Evolutionary conservation across 2,797 vertebrate genomes (phyloP), one percentile per base, ranked within the genome.

Genomic region (Halcyon chelicuti): DNA sequence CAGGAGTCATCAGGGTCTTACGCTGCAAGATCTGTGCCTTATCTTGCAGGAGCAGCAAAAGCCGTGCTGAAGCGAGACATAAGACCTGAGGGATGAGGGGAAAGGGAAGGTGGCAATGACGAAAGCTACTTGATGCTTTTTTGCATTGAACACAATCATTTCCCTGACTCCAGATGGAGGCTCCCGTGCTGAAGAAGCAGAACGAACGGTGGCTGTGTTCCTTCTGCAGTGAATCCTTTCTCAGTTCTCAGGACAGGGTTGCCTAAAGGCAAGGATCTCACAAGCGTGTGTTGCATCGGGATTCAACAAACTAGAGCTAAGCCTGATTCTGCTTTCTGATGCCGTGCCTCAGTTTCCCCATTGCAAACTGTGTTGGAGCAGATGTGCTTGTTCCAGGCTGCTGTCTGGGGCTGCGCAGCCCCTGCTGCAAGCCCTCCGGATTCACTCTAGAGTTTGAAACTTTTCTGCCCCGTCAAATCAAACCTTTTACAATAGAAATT

Each of bases 1-100:
- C 52, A 37, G 66, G 42, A 90, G 37, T 54, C 6, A 1, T 26
- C 7, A 2, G 37, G 22, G 28, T 51, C 65, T 91, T 1, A 2
- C 82, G 51, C 62, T 80, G 84, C 74, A 71, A 82, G 68, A 44
- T 88, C 74, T 89, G 21, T n/a, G 93, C 68, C 61, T 85, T 91
- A 23, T 80, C 61, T 74, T 85, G 71, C 57, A 76, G 67, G 40
- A 85, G 60, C 57, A 82, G 72, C 74, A 82, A 74, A 93, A 94
- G 49, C 26, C 1, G 0, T 23, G 33, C 63, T 73, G 71, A 88
- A 75, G 42, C 18, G 39, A 90, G 35, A 40, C 2, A 3, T 65
- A 61, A 80, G 46, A 49, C 52, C 28, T 2, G 4, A 13, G 57
- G 74, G 37, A 54, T 25, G 49, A 88, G 28, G 46, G n/a, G 20